Percentiles rank a stretch among this genome's conserved stretches.
These are phyloP conservation scores for Paratilapia polleni DNA, from an alignment of 2,113 vertebrate genomes.

Conservation along the genomic window DNA sequence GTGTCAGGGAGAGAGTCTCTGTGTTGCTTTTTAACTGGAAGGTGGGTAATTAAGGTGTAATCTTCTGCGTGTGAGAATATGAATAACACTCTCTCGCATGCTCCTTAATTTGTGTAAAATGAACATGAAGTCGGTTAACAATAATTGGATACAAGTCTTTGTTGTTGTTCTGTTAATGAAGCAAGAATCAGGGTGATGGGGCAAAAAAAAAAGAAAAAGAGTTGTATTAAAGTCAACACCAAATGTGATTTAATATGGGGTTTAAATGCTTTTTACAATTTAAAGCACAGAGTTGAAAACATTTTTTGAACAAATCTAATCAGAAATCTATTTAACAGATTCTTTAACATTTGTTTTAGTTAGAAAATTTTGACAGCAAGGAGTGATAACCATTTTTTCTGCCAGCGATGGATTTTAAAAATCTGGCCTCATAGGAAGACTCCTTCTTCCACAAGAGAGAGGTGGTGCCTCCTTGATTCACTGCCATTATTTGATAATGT, in stretches of 20 bases:
- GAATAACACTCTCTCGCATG: neutral
- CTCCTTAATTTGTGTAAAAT: constrained; percentile 13
- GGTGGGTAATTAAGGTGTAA: neutral
- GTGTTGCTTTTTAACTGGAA: neutral
- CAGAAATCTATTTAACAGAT: neutral
- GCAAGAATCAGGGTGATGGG: neutral
- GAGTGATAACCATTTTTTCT: neutral
- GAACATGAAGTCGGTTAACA: constrained; percentile 8
- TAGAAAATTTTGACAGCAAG: neutral
- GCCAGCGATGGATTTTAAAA: neutral
- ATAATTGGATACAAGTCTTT: constrained; percentile 21
- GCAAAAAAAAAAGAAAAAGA: neutral
- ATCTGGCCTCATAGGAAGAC: neutral
- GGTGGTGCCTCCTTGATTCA: neutral
- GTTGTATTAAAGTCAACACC: neutral
- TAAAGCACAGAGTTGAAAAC: neutral
- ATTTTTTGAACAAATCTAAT: neutral
- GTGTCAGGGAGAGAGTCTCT: neutral
- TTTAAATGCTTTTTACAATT: neutral
- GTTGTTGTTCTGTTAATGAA: constrained; percentile 33
- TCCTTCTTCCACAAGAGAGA: neutral
- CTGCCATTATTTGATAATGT: constrained; percentile 1
- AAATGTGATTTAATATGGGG: neutral
- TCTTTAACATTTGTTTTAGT: neutral
- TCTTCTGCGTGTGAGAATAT: constrained; percentile 5